A percentile compares a stretch with the other conserved stretches of the same genome.
Evolutionary conservation across 1,140 invertebrate genomes (phyloP).

Genomic region (Drosophila ironensis): DNA sequence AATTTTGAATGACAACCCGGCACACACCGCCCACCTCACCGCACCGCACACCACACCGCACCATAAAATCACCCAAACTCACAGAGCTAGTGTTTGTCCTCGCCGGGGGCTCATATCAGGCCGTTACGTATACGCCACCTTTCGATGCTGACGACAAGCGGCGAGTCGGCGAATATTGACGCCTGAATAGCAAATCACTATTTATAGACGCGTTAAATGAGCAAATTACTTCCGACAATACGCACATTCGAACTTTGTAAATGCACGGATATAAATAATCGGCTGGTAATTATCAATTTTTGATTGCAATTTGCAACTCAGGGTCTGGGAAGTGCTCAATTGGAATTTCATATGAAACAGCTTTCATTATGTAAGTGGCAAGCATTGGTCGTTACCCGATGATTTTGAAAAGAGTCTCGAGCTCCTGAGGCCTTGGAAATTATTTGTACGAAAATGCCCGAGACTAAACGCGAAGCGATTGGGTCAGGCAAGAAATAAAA

Average conservation of each 20-base stretch:
- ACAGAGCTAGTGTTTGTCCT: background rate
- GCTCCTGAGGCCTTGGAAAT: slow-evolving; percentile 17
- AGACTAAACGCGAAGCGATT: slow-evolving; percentile 50
- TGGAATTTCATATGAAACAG: slow-evolving; percentile 15
- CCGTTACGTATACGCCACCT: slow-evolving; percentile 65
- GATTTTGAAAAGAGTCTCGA: slow-evolving; percentile 12
- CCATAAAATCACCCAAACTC: background rate
- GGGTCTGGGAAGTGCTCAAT: slow-evolving; percentile 4
- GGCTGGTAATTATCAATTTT: slow-evolving; percentile 38
- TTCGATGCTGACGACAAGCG: slow-evolving; percentile 8
- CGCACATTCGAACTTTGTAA: slow-evolving; percentile 71
- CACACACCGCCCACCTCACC: slow-evolving; percentile 4
- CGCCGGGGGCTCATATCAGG: slow-evolving; percentile 34
- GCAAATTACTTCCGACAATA: slow-evolving; percentile 68
- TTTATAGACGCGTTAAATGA: slow-evolving; percentile 59
- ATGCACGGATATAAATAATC: slow-evolving; percentile 60
- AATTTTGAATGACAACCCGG: slow-evolving; percentile 3
- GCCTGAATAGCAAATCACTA: slow-evolving; percentile 30
- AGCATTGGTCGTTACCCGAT: slow-evolving; percentile 49
- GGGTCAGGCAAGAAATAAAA: slow-evolving; percentile 54
- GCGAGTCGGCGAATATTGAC: slow-evolving; percentile 20
- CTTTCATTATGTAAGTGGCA: slow-evolving; percentile 16
- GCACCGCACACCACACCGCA: too few species aligned
- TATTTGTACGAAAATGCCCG: slow-evolving; percentile 38
- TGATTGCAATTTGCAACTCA: background rate